Conservation (phyloP, 2,888 invertebrate species). For the Pandemis corylana region DNA sequence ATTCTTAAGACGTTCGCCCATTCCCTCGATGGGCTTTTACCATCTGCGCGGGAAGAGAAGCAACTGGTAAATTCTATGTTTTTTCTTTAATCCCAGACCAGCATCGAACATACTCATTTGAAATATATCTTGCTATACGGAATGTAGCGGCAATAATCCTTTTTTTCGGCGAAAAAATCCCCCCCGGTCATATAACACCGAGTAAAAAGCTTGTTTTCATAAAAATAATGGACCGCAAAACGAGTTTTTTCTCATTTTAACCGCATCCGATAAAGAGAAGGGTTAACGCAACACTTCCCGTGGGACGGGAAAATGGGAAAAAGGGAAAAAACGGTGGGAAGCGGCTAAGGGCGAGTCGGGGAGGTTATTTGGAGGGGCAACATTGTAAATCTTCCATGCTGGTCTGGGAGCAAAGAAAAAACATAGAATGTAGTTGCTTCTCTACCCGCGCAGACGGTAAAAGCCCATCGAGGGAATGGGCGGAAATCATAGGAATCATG, state of each 20-base stretch:
- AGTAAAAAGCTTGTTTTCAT: conserved; percentile 2
- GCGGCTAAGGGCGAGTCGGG: not conserved
- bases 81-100: too few species aligned
- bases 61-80: too few species aligned
- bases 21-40: too few species aligned
- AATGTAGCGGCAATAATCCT: not conserved
- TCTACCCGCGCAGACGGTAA: too few species aligned
- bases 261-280: not conserved
- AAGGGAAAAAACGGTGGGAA: conserved; percentile 10
- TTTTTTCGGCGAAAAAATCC: not conserved
- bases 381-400: too few species aligned
- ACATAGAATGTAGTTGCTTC: too few species aligned
- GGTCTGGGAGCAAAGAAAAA: too few species aligned
- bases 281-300: conserved; percentile 12
- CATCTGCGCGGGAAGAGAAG: too few species aligned
- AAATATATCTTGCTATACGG: not conserved
- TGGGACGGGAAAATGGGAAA: conserved; percentile 7
- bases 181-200: not conserved
- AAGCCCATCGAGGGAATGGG: too few species aligned
- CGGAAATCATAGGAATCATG: too few species aligned
- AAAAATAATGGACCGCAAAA: conserved; percentile 8
- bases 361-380: not conserved
- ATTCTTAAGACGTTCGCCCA: too few species aligned
- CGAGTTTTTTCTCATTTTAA: not conserved
- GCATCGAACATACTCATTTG: too few species aligned